Evolutionary conservation across 2,888 invertebrate genomes (phyloP), one percentile per base, ranked within the genome.

Genomic region (Cabera pusaria): DNA sequence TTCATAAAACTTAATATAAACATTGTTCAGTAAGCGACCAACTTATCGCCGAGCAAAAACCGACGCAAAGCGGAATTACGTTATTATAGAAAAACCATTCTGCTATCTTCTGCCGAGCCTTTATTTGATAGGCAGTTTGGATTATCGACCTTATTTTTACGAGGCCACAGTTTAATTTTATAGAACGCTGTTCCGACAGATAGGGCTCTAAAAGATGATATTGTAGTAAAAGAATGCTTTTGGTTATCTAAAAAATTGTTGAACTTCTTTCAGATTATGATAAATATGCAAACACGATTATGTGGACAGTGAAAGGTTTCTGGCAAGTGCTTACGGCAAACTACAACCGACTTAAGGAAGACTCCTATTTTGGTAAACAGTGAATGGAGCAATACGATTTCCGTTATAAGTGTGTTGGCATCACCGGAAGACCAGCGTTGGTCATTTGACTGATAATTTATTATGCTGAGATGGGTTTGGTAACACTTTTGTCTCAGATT

Each of bases 41-140:
- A 11, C 22, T 32, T 26, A 25, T 22, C 32, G 18, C 27, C 4
- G 3, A 24, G 24, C 36, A 27, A 32, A 42, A 41, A 28, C 7
- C 31, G 12, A 6, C 19, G 16, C 26, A 6, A 32, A 31, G 25
- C 17, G 27, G 31, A 23, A 42, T 36, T 32, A 36, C 41, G 32
- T 36, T 42, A 32, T 36, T 42, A 36, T 32, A 36, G 42, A 42
- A 42, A 42, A 42, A 17, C 42, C 35, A 36, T 42, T 42, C 21
- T 11, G 31, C 31, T 42, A 42, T 32, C 27, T 16, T 6, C 27
- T 6, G 23, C n/a, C 19, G 19, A 9, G 3, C 11, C 11, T 32
- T 16, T 24, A 8, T n/a, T 4, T 4, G 8, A 19, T 20, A 25
- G 10, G 16, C 7, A 16, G 18, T 5, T 28, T 16, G 9, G 7